phyloP scores from a whole-genome alignment of 2,113 vertebrate species.

The Caranx ignobilis region DNA sequence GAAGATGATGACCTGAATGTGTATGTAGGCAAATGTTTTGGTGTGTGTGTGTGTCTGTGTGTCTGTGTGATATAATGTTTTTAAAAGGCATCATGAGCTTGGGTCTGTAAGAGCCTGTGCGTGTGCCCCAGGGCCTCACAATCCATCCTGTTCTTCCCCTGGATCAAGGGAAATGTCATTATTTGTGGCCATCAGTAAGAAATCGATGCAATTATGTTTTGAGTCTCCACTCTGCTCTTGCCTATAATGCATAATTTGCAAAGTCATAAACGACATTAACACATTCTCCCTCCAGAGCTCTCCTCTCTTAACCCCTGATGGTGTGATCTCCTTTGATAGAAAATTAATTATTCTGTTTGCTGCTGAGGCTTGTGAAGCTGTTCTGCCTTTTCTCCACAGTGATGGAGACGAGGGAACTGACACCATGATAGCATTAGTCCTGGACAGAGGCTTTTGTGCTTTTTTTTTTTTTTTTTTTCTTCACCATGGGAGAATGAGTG shows the following conservation, averaged over 20 bases:
- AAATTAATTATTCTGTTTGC: constrained; percentile 60
- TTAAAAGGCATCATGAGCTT: constrained; percentile 67
- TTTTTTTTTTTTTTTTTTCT: constrained; percentile 28
- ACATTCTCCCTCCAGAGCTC: constrained; percentile 54
- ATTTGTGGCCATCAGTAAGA: constrained; percentile 84
- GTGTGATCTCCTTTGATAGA: constrained; percentile 46
- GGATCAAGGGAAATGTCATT: constrained; percentile 87
- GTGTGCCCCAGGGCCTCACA: constrained; percentile 74
- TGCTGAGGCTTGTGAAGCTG: constrained; percentile 4
- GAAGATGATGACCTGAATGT: constrained; percentile 60
- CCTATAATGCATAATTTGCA: constrained; percentile 79
- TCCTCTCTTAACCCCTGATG: constrained; percentile 60
- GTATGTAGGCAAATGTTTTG: constrained; percentile 44
- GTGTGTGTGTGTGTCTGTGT: constrained; percentile 16
- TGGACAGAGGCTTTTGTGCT: constrained; percentile 20
- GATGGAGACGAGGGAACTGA: neutral
- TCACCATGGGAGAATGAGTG: constrained; percentile 31
- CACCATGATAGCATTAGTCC: neutral
- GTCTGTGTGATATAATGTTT: constrained; percentile 62
- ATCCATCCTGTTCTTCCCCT: constrained; percentile 74
- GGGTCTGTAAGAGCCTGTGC: constrained; percentile 43
- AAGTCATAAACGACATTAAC: constrained; percentile 75
- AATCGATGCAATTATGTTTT: constrained; percentile 86
- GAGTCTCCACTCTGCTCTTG: constrained; percentile 83
- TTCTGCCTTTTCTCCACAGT: neutral